These are phyloP conservation scores for Hirtodrosophila alboralis DNA, from an alignment of 2,888 invertebrate genomes.

Conservation along the genomic window DNA sequence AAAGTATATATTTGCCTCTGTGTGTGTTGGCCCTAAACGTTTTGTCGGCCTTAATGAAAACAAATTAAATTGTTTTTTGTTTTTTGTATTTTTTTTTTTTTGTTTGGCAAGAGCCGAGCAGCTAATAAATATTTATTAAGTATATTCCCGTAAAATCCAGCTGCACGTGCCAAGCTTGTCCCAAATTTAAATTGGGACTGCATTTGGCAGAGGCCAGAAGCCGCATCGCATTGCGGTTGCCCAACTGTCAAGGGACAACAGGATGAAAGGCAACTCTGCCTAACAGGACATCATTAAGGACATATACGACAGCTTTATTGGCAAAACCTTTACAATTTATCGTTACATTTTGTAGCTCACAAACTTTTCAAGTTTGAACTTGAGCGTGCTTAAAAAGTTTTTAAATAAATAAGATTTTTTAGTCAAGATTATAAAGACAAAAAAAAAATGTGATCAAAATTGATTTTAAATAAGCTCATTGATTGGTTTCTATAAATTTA, in stretches of 20 bases:
- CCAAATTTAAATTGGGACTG: conserved; percentile 30
- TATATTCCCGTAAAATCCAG: conserved; percentile 24
- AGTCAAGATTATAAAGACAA: too few species aligned
- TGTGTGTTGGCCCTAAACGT: conserved; percentile 49
- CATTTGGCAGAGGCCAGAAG: conserved; percentile 26
- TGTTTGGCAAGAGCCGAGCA: conserved; percentile 28
- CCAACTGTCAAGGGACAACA: too few species aligned
- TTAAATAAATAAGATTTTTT: too few species aligned
- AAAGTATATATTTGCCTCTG: conserved; percentile 43
- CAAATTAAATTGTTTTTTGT: conserved; percentile 74
- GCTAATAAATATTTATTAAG: conserved; percentile 74
- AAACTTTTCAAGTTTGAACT: too few species aligned
- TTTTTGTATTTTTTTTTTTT: conserved; percentile 34
- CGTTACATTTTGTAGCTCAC: too few species aligned
- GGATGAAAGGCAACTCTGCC: too few species aligned
- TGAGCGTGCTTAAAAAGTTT: too few species aligned
- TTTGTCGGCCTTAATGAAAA: conserved; percentile 69
- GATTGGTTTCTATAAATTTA: background rate
- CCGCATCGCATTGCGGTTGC: conserved; percentile 27
- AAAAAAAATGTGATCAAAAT: too few species aligned
- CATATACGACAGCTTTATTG: too few species aligned
- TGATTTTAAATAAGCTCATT: too few species aligned
- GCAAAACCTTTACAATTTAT: too few species aligned
- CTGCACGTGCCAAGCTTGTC: conserved; percentile 1
- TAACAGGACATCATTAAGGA: too few species aligned